phyloP scores from a whole-genome alignment of 2,797 vertebrate genomes.

The Galagoides demidoff region DNA sequence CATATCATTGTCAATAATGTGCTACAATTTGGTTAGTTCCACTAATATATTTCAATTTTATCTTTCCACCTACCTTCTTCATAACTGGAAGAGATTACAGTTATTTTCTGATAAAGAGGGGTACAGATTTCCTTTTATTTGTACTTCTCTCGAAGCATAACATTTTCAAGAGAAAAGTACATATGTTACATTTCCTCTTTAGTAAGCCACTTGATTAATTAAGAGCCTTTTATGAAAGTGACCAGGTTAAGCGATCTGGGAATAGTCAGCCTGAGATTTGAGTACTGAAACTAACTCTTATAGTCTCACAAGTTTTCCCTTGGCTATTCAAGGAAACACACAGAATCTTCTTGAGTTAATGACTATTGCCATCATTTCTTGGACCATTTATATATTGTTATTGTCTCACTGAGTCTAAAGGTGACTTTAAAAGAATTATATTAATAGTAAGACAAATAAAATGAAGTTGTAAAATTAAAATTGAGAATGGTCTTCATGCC shows the following conservation, averaged over 20 bases:
- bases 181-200: background rate
- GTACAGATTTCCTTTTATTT: background rate
- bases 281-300: background rate
- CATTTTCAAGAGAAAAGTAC: background rate
- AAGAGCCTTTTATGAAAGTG: conserved; percentile 32
- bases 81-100: background rate
- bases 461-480: conserved; percentile 13
- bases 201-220: background rate
- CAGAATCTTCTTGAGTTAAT: background rate
- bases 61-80: conserved; percentile 60
- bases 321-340: background rate
- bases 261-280: background rate
- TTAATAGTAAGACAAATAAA: background rate
- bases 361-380: background rate
- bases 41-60: background rate
- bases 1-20: conserved; percentile 30
- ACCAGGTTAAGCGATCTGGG: background rate
- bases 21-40: background rate
- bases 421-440: background rate
- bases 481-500: background rate
- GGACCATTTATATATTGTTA: background rate
- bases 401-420: background rate
- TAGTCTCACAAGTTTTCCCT: conserved; percentile 39
- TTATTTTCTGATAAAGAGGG: conserved; percentile 18
- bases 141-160: background rate